Evolutionary conservation across 2,113 vertebrate species (phyloP), one percentile per base, ranked within the genome.

Genomic region (Tringa solitaria): DNA sequence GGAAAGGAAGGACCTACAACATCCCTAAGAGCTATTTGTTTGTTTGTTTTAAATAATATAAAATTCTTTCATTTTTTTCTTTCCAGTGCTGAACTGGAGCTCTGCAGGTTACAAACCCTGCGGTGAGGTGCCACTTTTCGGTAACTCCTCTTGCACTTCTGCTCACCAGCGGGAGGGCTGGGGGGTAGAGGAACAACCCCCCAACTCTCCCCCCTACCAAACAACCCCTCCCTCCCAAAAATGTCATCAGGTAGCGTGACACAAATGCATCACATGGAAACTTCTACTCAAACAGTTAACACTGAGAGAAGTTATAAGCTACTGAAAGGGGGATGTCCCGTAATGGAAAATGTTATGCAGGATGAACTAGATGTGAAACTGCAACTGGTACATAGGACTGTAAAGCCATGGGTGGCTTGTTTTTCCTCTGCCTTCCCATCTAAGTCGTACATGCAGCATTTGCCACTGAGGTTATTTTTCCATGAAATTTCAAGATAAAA

Each of bases 291-390:
- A 77, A 64, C 26, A 45, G 23, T 72, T 75, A 33, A 48, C 4
- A 15, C 4, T 61, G 48, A 56, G 45, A 8, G 41, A 60, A 75
- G 53, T 45, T 60, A 68, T 10, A 53, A 89, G 8, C 51, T 90
- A 13, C n/a, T 80, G 91, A 20, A 63, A 53, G 61, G 20, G 8
- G 16, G 59, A 13, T 65, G 69, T 85, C 70, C 56, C 74, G 82
- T 87, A 89, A 85, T 90, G 91, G 93, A 93, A 96, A 96, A 82
- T 37, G 2, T 95, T 48, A 72, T 23, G 45, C 53, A 76, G 67
- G 70, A 57, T 63, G 70, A 91, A 43, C 33, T 69, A 46, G 67
- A 79, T 10, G n/a, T 76, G 57, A 57, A 82, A 57, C 65, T 93
- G 48, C n/a, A 60, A 12, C 18, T 84, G 84, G 24, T 16, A 65